Base-by-base conservation (phyloP, 2,113 vertebrate genomes). In the Mesitornis unicolor region DNA sequence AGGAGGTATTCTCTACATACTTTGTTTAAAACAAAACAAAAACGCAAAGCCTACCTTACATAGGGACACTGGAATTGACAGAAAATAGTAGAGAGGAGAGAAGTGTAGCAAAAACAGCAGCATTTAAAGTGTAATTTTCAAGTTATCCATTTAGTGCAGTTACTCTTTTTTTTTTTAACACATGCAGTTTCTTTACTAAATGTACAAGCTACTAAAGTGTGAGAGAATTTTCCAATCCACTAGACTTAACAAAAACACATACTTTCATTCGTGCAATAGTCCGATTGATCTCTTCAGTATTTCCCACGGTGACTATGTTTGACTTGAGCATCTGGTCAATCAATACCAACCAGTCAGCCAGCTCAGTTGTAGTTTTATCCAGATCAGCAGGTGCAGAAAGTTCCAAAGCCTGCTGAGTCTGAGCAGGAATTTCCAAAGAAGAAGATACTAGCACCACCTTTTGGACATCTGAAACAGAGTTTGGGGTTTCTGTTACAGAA, bases 271-370 rank as follows among this genome's bases (percentile, higher is more conserved):
- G 98, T 85, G 98, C 96, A 92, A 99, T 98, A 11, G 99, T 99
- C 95, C 98, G 98, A 97, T 98, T 98, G 98, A 99, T 99, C 96
- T 99, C 99, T 16, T 99, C 98, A 5, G 98, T 97, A 89, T 99
- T 99, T 33, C 99, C 99, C 47, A 99, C 99, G 1, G 99, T 99
- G 87, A 99, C 99, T 43, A 99, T 99, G 96, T 99, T 99, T 70
- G 99, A 99, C 97, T 99, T 99, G 21, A 99, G 98, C 99, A 99
- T 99, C 97, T 99, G 99, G 67, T 99, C 99, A 65, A 99, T 99
- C 92, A 99, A 98, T 29, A 98, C 95, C 70, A 99, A 98, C 99
- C 99, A 99, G 96, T 99, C 98, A 5, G 98, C 98, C 59, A 99
- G 98, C 68, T 99, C 99, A 21, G 98, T 99, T 95, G 98, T 99